phyloP scores from a whole-genome alignment of 2,888 invertebrate species.

The Phaedon cochleariae region DNA sequence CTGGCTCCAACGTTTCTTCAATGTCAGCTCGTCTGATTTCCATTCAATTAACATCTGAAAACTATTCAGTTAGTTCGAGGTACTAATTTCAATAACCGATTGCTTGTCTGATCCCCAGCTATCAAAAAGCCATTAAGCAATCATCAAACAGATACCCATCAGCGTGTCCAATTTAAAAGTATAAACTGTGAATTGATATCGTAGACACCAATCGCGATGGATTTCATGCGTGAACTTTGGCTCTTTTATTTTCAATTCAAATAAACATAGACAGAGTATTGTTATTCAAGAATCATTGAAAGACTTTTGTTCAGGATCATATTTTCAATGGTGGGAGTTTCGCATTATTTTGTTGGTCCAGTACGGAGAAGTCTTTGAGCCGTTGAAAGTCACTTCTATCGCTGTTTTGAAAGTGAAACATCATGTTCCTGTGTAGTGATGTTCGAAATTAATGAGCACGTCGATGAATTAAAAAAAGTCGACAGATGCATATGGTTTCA shows the following conservation, averaged over 20 bases:
- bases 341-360: no score
- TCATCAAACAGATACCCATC: constrained; percentile 4
- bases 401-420: no score
- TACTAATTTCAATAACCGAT: constrained; percentile 3
- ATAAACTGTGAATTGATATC: constrained; percentile 9
- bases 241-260: constrained; percentile 28
- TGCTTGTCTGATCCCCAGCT: not conserved
- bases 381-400: no score
- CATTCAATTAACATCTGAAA: not conserved
- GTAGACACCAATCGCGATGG: not conserved
- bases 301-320: no score
- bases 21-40: not conserved
- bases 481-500: no score
- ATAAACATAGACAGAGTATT: no score
- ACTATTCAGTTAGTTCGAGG: not conserved
- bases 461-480: no score
- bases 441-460: no score
- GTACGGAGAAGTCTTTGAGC: no score
- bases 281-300: no score
- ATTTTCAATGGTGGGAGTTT: no score
- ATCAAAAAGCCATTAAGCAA: constrained; percentile 2
- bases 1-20: not conserved
- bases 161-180: constrained; percentile 1
- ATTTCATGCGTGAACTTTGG: constrained; percentile 34
- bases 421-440: no score